These are phyloP conservation scores for Teleiodes luculella DNA, from an alignment of 2,888 invertebrate genomes.

Conservation along the genomic window DNA sequence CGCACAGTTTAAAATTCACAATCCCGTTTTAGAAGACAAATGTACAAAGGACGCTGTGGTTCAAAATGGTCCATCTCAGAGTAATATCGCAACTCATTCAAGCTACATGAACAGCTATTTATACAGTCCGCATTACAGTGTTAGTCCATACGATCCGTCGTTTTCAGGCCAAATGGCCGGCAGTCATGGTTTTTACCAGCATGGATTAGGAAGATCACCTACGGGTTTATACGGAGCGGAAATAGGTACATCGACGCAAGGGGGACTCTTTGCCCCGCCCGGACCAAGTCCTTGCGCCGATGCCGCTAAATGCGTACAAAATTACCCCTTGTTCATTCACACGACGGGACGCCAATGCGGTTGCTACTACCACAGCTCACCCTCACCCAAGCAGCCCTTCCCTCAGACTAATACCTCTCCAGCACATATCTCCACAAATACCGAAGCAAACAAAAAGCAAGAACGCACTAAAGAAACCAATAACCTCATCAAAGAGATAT, in stretches of 20 bases:
- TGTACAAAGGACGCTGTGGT: conserved; percentile 52
- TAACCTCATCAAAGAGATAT: conserved; percentile 64
- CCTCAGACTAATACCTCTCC: conserved; percentile 21
- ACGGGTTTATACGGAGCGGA: background rate
- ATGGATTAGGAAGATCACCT: background rate
- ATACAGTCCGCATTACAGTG: conserved; percentile 47
- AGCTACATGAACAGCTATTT: conserved; percentile 49
- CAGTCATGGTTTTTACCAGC: background rate
- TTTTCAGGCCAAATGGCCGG: conserved; percentile 39
- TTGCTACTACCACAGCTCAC: conserved; percentile 39
- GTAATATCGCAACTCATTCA: conserved; percentile 42
- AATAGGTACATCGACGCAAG: background rate
- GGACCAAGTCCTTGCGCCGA: conserved; percentile 25
- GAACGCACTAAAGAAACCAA: conserved; percentile 50
- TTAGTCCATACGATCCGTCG: conserved; percentile 40
- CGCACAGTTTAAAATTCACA: conserved; percentile 24
- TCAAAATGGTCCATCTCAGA: conserved; percentile 51
- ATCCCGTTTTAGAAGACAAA: conserved; percentile 27
- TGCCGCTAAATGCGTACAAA: conserved; percentile 44
- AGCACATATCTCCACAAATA: conserved; percentile 48
- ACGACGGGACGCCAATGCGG: conserved; percentile 41
- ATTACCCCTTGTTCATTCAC: conserved; percentile 55
- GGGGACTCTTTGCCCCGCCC: background rate
- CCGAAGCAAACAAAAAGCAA: conserved; percentile 30
- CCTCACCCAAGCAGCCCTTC: conserved; percentile 3